Percentiles rank a stretch among this genome's conserved stretches.
phyloP scores from a whole-genome alignment of 2,113 vertebrate genomes.

The Grantiella picta region DNA sequence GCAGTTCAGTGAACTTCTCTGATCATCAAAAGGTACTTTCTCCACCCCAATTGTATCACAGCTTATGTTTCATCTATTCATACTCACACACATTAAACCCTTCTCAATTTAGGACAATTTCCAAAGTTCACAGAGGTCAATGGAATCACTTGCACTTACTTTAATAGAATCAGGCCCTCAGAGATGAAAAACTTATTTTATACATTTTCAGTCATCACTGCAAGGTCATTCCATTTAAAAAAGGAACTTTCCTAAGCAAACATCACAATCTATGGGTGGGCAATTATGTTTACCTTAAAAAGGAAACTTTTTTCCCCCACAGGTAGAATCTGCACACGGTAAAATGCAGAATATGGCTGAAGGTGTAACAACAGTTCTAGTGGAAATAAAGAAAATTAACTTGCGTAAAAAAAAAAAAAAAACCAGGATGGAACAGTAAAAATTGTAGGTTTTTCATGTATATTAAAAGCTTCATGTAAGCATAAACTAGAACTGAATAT shows the following conservation, averaged over 20 bases:
- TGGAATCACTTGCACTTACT: not conserved
- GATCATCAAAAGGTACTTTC: slow-evolving; percentile 14
- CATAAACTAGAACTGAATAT: slow-evolving; percentile 3
- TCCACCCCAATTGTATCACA: not conserved
- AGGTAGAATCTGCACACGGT: not conserved
- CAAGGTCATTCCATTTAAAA: slow-evolving; percentile 19
- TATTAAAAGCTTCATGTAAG: not conserved
- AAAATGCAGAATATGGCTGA: slow-evolving; percentile 39
- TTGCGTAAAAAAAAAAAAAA: slow-evolving; percentile 6
- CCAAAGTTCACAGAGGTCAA: not conserved
- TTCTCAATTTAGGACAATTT: slow-evolving; percentile 8
- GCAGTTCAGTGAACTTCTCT: not conserved
- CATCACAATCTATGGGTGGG: not conserved
- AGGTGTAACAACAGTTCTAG: not conserved
- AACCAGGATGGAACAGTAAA: not conserved
- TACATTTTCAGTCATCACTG: not conserved
- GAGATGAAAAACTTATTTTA: slow-evolving; percentile 35
- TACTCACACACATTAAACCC: not conserved
- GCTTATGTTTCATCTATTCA: slow-evolving; percentile 16
- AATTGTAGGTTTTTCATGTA: not conserved
- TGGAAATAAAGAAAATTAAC: not conserved
- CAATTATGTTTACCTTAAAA: slow-evolving; percentile 51
- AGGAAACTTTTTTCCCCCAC: not conserved
- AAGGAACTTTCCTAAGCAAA: slow-evolving; percentile 26
- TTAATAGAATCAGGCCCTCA: slow-evolving; percentile 8